Evolutionary conservation across 2,113 vertebrate genomes (phyloP).

Genomic region (Gymnogyps californianus): DNA sequence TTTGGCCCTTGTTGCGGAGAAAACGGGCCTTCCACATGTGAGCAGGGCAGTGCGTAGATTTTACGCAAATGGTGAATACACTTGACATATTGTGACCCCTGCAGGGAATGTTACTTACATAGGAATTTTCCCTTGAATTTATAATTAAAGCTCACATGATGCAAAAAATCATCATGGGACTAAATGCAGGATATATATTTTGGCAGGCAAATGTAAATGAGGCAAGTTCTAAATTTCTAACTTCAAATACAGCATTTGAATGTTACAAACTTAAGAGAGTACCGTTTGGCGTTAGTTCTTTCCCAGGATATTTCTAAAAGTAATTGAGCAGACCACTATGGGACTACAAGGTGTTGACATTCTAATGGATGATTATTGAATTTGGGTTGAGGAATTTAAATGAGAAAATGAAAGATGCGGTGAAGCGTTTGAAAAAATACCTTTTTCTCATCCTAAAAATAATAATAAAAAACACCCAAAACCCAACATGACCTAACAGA

Average conservation of each 20-base stretch:
- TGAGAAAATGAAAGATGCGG: neutral
- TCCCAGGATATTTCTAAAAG: neutral
- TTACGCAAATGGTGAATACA: neutral
- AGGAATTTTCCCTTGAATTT: neutral
- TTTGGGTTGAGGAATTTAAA: neutral
- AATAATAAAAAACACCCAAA: neutral
- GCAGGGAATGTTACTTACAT: neutral
- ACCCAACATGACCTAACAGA: neutral
- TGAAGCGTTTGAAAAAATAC: neutral
- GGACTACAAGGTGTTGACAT: neutral
- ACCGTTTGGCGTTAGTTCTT: neutral
- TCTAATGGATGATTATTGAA: neutral
- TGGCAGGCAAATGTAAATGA: constrained; percentile 2
- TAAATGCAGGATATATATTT: neutral
- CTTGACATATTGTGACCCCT: neutral
- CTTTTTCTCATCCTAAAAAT: neutral
- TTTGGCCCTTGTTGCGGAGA: neutral
- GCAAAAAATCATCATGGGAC: neutral
- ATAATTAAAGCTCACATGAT: neutral
- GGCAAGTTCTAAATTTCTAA: neutral
- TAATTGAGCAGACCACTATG: neutral
- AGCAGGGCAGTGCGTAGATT: neutral
- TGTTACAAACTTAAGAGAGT: neutral
- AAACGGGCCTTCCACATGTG: neutral
- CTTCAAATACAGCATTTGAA: neutral